phyloP scores from a whole-genome alignment of 2,797 vertebrate species.

The Melanogrammus aeglefinus region DNA sequence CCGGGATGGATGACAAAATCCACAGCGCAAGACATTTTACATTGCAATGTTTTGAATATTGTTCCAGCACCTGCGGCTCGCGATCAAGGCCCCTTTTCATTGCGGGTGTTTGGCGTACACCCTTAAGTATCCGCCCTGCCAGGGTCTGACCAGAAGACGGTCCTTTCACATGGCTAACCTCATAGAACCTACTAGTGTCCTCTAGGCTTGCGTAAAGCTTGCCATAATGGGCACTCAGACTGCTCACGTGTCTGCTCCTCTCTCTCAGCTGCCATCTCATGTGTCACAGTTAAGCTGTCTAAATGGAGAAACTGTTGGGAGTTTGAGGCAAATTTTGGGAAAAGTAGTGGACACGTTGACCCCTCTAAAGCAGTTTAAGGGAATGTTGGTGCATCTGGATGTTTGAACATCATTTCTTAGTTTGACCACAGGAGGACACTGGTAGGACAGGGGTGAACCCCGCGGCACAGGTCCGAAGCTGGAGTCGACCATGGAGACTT shows the following conservation, averaged over 20 bases:
- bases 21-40: neutral
- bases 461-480: too few species aligned
- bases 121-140: neutral
- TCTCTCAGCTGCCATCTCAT: too few species aligned
- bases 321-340: too few species aligned
- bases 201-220: constrained; percentile 5
- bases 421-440: constrained; percentile 7
- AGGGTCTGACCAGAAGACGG: constrained; percentile 4
- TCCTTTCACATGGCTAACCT: constrained; percentile 14
- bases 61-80: neutral
- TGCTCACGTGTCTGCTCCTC: constrained; percentile 7
- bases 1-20: constrained; percentile 3
- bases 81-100: constrained; percentile 7
- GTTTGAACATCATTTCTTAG: neutral
- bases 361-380: constrained; percentile 10
- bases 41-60: constrained; percentile 5
- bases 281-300: too few species aligned
- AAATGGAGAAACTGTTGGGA: too few species aligned
- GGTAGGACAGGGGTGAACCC: constrained; percentile 1
- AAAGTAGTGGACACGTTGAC: neutral
- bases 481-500: too few species aligned
- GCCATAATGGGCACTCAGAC: constrained; percentile 18
- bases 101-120: neutral
- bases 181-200: constrained; percentile 14
- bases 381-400: constrained; percentile 12